phyloP scores from a whole-genome alignment of 2,113 vertebrate species.

The Melanostigma gelatinosum region DNA sequence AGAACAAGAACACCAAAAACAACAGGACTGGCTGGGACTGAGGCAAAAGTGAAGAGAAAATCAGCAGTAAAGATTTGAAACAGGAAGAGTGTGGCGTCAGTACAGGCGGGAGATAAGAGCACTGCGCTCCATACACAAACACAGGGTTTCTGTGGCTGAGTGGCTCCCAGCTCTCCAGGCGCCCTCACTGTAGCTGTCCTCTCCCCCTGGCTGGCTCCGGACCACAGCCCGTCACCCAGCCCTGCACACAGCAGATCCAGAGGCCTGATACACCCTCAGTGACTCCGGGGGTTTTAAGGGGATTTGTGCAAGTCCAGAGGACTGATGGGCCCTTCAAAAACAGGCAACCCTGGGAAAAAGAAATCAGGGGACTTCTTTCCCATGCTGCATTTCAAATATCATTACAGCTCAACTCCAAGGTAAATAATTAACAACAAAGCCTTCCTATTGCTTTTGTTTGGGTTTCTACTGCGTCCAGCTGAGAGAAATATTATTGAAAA shows the following conservation, averaged over 20 bases:
- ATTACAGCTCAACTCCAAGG: slow-evolving; percentile 53
- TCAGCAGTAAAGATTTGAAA: slow-evolving; percentile 94
- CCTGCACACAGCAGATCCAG: slow-evolving; percentile 73
- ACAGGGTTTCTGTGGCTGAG: slow-evolving; percentile 82
- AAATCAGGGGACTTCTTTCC: slow-evolving; percentile 28
- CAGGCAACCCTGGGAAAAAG: slow-evolving; percentile 62
- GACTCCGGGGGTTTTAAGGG: slow-evolving; percentile 75
- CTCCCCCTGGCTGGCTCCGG: slow-evolving; percentile 66
- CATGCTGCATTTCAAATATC: slow-evolving; percentile 56
- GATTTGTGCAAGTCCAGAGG: slow-evolving; percentile 69
- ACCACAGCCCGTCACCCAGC: slow-evolving; percentile 77
- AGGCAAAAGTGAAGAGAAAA: slow-evolving; percentile 87
- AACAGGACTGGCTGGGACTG: slow-evolving; percentile 78
- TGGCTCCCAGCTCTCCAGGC: slow-evolving; percentile 80
- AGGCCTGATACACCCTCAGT: slow-evolving; percentile 75
- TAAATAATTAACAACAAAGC: slow-evolving; percentile 64
- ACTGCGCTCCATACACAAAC: slow-evolving; percentile 89
- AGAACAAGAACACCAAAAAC: slow-evolving; percentile 76
- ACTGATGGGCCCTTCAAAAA: slow-evolving; percentile 50
- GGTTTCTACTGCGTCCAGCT: slow-evolving; percentile 37
- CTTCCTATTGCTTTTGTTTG: slow-evolving; percentile 41
- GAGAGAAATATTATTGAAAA: slow-evolving; percentile 36
- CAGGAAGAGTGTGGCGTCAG: slow-evolving; percentile 98
- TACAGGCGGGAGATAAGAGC: slow-evolving; percentile 90
- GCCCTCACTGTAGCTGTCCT: slow-evolving; percentile 74